These are phyloP conservation scores for Leucophenga maculata DNA, from an alignment of 2,888 invertebrate species.

Conservation along the genomic window DNA sequence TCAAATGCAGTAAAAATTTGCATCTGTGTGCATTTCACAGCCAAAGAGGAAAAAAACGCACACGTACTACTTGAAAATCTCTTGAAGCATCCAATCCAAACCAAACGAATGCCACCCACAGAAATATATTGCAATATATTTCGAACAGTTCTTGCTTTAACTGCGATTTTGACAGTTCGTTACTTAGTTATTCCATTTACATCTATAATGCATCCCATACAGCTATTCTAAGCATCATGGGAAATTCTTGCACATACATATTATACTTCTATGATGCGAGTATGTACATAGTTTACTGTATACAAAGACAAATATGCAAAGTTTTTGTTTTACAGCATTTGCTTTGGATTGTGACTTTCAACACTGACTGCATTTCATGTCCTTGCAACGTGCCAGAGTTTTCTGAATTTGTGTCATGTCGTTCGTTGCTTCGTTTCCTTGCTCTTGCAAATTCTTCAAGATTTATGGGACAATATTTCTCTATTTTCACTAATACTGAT, in stretches of 20 bases:
- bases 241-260: slow-evolving; percentile 28
- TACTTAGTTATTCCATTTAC: slow-evolving; percentile 63
- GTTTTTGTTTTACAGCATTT: too few relatives aligned
- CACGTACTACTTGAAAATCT: background rate
- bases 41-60: background rate
- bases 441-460: slow-evolving; percentile 36
- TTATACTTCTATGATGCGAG: too few relatives aligned
- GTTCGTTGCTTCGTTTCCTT: slow-evolving; percentile 37
- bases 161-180: slow-evolving; percentile 65
- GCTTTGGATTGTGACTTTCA: too few relatives aligned
- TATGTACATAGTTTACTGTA: slow-evolving; percentile 8
- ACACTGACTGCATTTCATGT: background rate
- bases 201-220: slow-evolving; percentile 53
- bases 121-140: slow-evolving; percentile 38
- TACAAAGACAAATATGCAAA: too few relatives aligned
- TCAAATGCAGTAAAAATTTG: background rate
- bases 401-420: slow-evolving; percentile 5
- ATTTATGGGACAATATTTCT: slow-evolving; percentile 50
- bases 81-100: background rate
- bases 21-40: background rate
- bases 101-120: background rate
- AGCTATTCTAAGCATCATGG: slow-evolving; percentile 36
- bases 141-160: slow-evolving; percentile 41
- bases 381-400: slow-evolving; percentile 3
- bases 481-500: background rate